Base-by-base conservation (phyloP, 1,140 invertebrate species). In the Papilio dardanus region DNA sequence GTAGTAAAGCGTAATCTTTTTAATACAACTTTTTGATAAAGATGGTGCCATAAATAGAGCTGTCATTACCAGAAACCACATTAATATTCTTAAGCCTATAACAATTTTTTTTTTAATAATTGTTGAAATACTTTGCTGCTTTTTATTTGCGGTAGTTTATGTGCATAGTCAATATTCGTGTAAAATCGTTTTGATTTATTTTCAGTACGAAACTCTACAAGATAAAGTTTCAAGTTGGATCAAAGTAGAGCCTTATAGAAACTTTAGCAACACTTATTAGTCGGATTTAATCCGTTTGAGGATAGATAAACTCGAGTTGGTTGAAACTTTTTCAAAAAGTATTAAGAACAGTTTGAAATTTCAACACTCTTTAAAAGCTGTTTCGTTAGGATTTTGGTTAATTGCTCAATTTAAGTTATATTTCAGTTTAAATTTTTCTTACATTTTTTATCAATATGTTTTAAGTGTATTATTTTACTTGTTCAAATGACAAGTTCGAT, bases 281-380 rank as follows among this genome's bases (percentile, higher is more conserved):
- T 28, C 21, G 54, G 54, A 28, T 58, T 58, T 58, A 58, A 58
- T 58, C 54, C 54, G 24, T 58, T 58, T 24, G 54, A 58, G 54
- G 21, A 58, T 28, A 12, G 54, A 58, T 58, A 30, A 58, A 14
- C 24, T 58, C 7, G 10, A 58, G 21, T 58, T 28, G 24, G 54
- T 58, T 58, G 21, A 58, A 58, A 58, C 24, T 58, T 58, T 58
- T 19, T 50, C n/a, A 4, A 58, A 58, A 58, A 58, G 54, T 24
- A 58, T 58, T 58, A 28, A 58, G 24, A 58, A 28, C 54, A 58
- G 54, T 28, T 58, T 58, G 19, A 58, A 58, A 58, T 58, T 58
- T 58, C 24, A 28, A 24, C 54, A 58, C 24, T 50, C 0, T 58
- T 24, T 14, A 28, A 28, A 58, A 30, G 24, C 54, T 24, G 54